Percentiles rank a stretch among this genome's conserved stretches.
These are phyloP conservation scores for Halictus ligatus DNA, from an alignment of 2,888 invertebrate species.

Conservation along the genomic window DNA sequence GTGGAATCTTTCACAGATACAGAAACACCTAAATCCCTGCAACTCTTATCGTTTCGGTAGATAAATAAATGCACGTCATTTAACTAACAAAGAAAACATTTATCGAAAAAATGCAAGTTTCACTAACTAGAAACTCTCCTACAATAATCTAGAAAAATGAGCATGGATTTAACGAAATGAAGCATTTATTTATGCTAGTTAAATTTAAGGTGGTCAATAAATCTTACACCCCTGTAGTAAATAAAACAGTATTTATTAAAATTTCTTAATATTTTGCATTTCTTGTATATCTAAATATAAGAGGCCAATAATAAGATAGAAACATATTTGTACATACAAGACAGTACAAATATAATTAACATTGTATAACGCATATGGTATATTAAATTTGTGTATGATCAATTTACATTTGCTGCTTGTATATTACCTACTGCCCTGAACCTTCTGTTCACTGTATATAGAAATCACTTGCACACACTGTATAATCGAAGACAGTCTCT, in stretches of 20 bases:
- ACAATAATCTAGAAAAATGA: not conserved
- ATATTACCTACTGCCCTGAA: conserved; percentile 13
- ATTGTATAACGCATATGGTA: conserved; percentile 17
- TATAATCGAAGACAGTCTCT: conserved; percentile 37
- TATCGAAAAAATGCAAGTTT: not conserved
- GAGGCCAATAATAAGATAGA: conserved; percentile 44
- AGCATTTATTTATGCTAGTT: not conserved
- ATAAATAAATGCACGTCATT: not conserved
- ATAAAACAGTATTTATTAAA: conserved; percentile 45
- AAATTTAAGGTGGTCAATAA: not conserved
- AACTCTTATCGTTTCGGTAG: conserved; percentile 50
- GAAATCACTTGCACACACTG: conserved; percentile 18
- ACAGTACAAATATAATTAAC: conserved; percentile 51
- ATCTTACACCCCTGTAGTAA: not conserved
- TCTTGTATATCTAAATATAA: conserved; percentile 30
- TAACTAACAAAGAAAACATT: not conserved
- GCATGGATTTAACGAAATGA: too few species aligned
- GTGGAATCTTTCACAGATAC: conserved; percentile 3
- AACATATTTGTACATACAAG: conserved; percentile 35
- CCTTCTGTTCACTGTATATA: not conserved
- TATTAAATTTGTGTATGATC: conserved; percentile 27
- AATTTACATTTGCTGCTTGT: conserved; percentile 44
- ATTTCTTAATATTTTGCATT: not conserved
- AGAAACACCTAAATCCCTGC: not conserved
- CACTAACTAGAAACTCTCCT: not conserved